Evolutionary conservation across 2,113 vertebrate species (phyloP).

Genomic region (Accipiter cooperii): DNA sequence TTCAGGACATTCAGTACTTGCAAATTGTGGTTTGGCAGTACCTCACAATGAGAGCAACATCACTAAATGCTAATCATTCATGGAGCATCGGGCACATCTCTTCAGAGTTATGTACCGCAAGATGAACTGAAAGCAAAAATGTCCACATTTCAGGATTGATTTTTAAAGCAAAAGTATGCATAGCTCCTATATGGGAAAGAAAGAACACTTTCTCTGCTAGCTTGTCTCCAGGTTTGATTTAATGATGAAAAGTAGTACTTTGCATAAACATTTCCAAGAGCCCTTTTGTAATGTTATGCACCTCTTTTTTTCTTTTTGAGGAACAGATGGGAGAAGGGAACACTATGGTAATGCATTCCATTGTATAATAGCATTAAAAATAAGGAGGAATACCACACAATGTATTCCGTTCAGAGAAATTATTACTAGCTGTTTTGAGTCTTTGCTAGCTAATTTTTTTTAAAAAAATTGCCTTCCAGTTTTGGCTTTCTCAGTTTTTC

Average conservation of each 20-base stretch:
- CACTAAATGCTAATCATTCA: neutral
- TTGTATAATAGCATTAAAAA: neutral
- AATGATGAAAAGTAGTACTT: neutral
- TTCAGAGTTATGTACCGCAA: neutral
- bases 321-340: constrained; percentile 19
- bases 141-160: neutral
- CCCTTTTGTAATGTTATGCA: neutral
- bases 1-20: neutral
- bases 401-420: neutral
- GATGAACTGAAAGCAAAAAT: neutral
- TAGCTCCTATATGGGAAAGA: neutral
- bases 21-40: constrained; percentile 1
- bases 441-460: neutral
- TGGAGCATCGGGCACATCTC: neutral
- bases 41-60: neutral
- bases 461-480: neutral
- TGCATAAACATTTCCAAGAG: constrained; percentile 22
- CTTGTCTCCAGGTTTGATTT: neutral
- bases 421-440: neutral
- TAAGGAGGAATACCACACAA: neutral
- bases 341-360: neutral
- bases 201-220: neutral
- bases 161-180: neutral
- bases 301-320: neutral
- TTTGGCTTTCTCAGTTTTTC: neutral